phyloP scores from a whole-genome alignment of 2,113 vertebrate genomes.

The Strix aluco region DNA sequence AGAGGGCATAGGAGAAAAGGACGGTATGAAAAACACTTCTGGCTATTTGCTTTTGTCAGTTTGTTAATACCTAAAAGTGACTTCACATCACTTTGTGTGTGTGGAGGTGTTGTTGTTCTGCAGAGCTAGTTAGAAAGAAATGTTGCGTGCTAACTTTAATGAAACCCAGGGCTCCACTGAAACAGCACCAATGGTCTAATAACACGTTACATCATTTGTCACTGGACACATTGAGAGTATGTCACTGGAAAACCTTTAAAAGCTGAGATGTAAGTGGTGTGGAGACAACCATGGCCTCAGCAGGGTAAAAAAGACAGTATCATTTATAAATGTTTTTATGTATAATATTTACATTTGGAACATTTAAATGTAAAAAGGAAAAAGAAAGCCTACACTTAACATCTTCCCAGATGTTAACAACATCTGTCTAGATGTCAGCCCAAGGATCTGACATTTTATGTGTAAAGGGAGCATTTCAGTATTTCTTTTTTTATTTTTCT shows the following conservation, averaged over 20 bases:
- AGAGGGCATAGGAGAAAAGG: not conserved
- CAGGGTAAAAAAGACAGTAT: conserved; percentile 42
- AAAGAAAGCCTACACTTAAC: conserved; percentile 56
- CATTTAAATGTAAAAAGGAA: conserved; percentile 42
- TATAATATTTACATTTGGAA: conserved; percentile 73
- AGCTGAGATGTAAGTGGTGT: conserved; percentile 36
- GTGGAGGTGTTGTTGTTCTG: not conserved
- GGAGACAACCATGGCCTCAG: conserved; percentile 44
- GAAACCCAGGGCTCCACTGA: conserved; percentile 37
- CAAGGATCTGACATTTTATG: conserved; percentile 11
- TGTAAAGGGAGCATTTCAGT: conserved; percentile 24
- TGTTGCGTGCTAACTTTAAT: not conserved
- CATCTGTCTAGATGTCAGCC: conserved; percentile 49
- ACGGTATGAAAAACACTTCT: not conserved
- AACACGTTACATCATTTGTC: conserved; percentile 70
- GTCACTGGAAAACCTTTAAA: conserved; percentile 63
- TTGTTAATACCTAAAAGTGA: not conserved
- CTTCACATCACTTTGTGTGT: not conserved
- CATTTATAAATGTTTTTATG: conserved; percentile 71
- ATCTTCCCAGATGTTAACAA: conserved; percentile 70
- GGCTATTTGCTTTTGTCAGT: not conserved
- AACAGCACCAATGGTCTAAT: conserved; percentile 14
- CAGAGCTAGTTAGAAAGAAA: not conserved
- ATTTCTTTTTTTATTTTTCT: not conserved
- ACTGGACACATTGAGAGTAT: conserved; percentile 53